Percentiles rank a stretch among this genome's conserved stretches.
Conservation (phyloP, 1,140 invertebrate genomes). For the Campoletis sonorensis region DNA sequence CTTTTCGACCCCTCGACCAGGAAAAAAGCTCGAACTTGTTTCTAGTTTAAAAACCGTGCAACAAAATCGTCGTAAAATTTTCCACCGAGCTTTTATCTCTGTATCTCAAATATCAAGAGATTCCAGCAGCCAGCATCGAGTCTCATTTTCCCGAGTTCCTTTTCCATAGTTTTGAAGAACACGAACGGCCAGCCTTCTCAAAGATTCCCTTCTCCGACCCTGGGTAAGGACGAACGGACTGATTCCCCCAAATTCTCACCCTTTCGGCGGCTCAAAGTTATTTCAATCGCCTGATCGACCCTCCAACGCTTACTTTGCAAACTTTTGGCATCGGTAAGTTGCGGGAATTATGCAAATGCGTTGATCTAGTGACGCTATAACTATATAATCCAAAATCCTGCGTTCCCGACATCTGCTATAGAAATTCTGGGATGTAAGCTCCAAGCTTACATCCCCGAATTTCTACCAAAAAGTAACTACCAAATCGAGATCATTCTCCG, state of each 20-base stretch:
- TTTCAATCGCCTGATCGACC: slow-evolving; percentile 54
- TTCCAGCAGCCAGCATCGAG: background rate
- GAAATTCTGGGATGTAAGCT: background rate
- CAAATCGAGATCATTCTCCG: background rate
- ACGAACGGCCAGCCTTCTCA: background rate
- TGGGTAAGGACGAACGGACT: background rate
- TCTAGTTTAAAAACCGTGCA: too few relatives aligned
- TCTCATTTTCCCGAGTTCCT: background rate
- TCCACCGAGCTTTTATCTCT: slow-evolving; percentile 7
- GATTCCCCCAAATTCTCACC: slow-evolving; percentile 20
- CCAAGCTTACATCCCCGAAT: background rate
- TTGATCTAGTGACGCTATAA: background rate
- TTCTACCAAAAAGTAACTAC: background rate
- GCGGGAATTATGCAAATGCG: slow-evolving; percentile 6
- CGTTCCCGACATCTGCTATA: slow-evolving; percentile 13
- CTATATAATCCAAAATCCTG: background rate
- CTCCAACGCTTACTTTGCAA: slow-evolving; percentile 50
- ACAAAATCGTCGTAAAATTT: slow-evolving; percentile 49
- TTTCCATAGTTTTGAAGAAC: background rate
- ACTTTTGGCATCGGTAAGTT: slow-evolving; percentile 21
- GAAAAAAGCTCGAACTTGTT: too few relatives aligned
- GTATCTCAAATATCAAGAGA: slow-evolving; percentile 36
- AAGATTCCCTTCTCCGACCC: background rate
- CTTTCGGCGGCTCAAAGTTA: slow-evolving; percentile 43
- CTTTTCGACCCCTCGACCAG: slow-evolving; percentile 30